phyloP scores from a whole-genome alignment of 2,888 invertebrate species.

The Hanleya hanleyi region DNA sequence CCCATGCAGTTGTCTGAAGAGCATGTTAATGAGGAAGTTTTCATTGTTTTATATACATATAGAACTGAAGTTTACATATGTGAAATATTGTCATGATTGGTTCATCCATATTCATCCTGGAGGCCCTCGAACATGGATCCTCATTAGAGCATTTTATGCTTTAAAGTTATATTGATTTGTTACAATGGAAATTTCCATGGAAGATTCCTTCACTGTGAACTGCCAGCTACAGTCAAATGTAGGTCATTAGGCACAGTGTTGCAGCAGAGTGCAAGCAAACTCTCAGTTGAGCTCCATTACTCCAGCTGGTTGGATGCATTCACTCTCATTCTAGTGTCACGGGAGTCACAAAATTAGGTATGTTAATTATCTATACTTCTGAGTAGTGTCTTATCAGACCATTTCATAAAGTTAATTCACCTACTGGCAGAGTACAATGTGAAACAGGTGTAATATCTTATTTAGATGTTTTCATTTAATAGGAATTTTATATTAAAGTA shows the following conservation, averaged over 20 bases:
- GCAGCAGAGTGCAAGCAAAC: background rate
- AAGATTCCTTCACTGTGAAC: background rate
- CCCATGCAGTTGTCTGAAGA: background rate
- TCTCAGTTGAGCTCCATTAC: background rate
- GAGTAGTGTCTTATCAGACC: background rate
- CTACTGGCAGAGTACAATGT: background rate
- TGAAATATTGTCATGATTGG: conserved; percentile 1
- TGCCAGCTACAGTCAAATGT: background rate
- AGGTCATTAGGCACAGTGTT: background rate
- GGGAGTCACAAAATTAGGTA: conserved; percentile 1
- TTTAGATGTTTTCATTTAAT: background rate
- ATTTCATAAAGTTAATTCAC: background rate
- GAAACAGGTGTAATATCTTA: background rate
- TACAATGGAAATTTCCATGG: background rate
- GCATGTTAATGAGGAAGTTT: background rate
- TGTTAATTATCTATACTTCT: background rate
- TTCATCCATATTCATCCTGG: background rate
- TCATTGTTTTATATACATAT: background rate
- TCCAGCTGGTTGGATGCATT: background rate
- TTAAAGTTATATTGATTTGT: background rate
- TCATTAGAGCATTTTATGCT: background rate
- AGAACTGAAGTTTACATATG: background rate
- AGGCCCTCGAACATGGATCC: background rate
- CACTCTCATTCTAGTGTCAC: conserved; percentile 5
- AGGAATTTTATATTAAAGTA: background rate